These are phyloP conservation scores for Thunnus albacares DNA, from an alignment of 2,797 vertebrate genomes.

Conservation along the genomic window DNA sequence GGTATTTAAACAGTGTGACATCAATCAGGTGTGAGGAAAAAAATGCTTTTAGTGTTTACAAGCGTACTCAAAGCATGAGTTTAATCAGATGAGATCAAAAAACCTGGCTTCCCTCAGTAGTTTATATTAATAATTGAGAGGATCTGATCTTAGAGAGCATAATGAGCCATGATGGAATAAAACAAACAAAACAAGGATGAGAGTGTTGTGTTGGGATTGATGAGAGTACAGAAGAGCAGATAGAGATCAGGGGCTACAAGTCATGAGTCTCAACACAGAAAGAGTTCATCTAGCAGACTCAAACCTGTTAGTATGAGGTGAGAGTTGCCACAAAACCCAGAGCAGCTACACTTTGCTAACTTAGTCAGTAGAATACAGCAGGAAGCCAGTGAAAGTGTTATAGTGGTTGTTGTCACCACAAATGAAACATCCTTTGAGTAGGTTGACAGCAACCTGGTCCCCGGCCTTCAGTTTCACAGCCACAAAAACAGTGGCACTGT, in stretches of 20 bases:
- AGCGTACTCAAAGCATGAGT: background rate
- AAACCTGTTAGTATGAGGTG: background rate
- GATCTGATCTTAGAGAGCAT: background rate
- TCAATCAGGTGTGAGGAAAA: background rate
- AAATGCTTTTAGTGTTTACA: background rate
- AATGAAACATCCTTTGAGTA: slow-evolving; percentile 67
- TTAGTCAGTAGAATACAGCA: slow-evolving; percentile 79
- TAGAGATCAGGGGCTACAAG: slow-evolving; percentile 10
- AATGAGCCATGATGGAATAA: background rate
- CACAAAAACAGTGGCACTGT: slow-evolving; percentile 71
- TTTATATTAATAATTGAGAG: background rate
- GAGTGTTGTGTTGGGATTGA: background rate
- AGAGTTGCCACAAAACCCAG: slow-evolving; percentile 2
- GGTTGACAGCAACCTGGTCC: slow-evolving; percentile 66
- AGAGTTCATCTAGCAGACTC: slow-evolving; percentile 17
- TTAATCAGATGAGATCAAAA: background rate
- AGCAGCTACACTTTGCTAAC: background rate
- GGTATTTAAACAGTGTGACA: background rate
- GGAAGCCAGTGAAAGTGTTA: slow-evolving; percentile 85
- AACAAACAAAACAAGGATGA: background rate
- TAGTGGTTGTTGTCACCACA: slow-evolving; percentile 77
- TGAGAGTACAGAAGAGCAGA: background rate
- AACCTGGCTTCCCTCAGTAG: background rate
- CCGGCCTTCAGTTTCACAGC: slow-evolving; percentile 65
- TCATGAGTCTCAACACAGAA: slow-evolving; percentile 4